phyloP scores from a whole-genome alignment of 2,888 invertebrate species.

The Eubasilissa splendida region DNA sequence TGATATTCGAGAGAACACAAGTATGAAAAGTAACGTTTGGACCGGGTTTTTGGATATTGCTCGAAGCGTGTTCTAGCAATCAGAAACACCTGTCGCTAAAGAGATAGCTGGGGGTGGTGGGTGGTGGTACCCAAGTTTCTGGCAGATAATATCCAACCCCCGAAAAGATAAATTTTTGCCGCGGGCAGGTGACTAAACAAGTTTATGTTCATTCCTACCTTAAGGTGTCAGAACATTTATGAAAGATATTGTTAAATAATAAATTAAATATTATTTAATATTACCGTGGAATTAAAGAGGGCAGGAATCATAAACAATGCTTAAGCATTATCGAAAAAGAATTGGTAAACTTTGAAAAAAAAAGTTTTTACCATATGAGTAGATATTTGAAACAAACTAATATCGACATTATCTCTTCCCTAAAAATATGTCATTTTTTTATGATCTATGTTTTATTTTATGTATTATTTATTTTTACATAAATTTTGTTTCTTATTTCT shows the following conservation, averaged over 20 bases:
- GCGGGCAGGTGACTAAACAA: constrained; percentile 25
- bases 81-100: constrained; percentile 54
- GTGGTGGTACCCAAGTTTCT: background rate
- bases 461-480: too few species aligned
- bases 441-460: too few species aligned
- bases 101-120: constrained; percentile 38
- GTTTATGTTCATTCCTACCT: constrained; percentile 17
- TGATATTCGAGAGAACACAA: background rate
- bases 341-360: too few species aligned
- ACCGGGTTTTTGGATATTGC: constrained; percentile 31
- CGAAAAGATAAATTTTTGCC: constrained; percentile 38
- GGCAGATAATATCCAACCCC: background rate
- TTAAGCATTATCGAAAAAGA: too few species aligned
- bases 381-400: too few species aligned
- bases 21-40: constrained; percentile 25
- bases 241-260: constrained; percentile 50
- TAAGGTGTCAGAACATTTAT: constrained; percentile 43
- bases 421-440: too few species aligned
- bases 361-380: too few species aligned
- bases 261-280: background rate
- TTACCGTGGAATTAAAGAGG: too few species aligned
- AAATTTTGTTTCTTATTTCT: too few species aligned
- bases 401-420: too few species aligned
- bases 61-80: constrained; percentile 43
- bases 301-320: too few species aligned